A percentile compares a stretch with the other conserved stretches of the same genome.
phyloP scores from a whole-genome alignment of 2,797 vertebrate species.

The Anolis apletophallus region DNA sequence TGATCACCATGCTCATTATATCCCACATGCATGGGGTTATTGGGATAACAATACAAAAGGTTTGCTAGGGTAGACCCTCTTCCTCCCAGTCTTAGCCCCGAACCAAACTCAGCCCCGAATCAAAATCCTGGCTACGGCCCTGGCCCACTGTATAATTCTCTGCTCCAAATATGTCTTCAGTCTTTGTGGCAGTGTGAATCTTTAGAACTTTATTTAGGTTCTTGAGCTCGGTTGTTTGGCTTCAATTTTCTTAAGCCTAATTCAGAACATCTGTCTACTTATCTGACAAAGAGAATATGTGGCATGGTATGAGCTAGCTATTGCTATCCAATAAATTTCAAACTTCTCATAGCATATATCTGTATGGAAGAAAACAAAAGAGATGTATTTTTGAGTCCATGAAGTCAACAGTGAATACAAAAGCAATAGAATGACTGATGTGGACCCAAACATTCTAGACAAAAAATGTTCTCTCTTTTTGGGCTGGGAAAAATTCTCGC shows the following conservation, averaged over 20 bases:
- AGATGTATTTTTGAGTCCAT: background rate
- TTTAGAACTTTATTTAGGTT: background rate
- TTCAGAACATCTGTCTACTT: background rate
- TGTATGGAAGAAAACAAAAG: background rate
- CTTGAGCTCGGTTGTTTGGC: background rate
- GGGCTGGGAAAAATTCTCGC: background rate
- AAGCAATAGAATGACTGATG: background rate
- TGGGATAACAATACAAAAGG: too few species aligned
- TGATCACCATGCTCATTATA: too few species aligned
- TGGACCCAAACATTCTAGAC: background rate
- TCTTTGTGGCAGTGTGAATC: background rate
- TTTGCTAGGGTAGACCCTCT: too few species aligned
- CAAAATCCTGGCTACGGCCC: too few species aligned
- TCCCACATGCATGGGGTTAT: too few species aligned
- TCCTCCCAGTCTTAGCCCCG: too few species aligned
- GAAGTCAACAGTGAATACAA: background rate
- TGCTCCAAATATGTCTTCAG: background rate
- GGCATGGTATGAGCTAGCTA: background rate
- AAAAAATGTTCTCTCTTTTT: conserved; percentile 5
- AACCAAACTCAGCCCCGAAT: too few species aligned
- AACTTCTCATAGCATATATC: background rate
- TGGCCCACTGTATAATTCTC: background rate
- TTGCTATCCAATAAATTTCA: background rate
- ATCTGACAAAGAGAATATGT: background rate
- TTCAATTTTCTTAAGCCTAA: background rate